Evolutionary conservation across 2,113 vertebrate species (phyloP).

Genomic region (Dasyprocta punctata): DNA sequence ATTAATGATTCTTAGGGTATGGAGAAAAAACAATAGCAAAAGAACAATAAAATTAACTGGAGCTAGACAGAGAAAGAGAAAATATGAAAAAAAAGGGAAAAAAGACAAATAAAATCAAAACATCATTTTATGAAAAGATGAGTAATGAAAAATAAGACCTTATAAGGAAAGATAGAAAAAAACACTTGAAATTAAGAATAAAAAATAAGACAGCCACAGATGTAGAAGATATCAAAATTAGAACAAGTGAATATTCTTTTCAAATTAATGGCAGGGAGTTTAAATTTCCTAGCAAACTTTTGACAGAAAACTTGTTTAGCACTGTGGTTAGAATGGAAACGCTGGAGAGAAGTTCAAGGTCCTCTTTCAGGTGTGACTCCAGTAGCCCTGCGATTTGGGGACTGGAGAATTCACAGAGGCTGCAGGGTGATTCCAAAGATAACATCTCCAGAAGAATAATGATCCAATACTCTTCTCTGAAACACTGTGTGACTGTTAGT

Average conservation of each 20-base stretch:
- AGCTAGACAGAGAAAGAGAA: not conserved
- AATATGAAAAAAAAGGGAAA: not conserved
- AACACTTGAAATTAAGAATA: not conserved
- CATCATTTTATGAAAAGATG: conserved; percentile 1
- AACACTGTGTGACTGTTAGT: not conserved
- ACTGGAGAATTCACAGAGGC: not conserved
- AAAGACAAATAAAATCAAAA: conserved; percentile 32
- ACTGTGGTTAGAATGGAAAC: not conserved
- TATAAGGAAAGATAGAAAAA: not conserved
- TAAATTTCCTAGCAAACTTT: conserved; percentile 27
- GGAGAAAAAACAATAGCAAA: conserved; percentile 7
- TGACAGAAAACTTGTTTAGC: not conserved
- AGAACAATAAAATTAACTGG: conserved; percentile 5
- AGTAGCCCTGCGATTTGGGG: not conserved
- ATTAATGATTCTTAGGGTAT: not conserved
- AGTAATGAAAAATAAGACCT: not conserved
- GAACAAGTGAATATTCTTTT: not conserved
- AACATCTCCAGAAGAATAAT: not conserved
- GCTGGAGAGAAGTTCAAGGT: not conserved
- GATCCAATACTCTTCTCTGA: not conserved
- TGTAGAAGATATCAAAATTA: not conserved
- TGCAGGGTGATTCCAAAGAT: not conserved
- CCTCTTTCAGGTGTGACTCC: not conserved
- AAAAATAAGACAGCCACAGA: not conserved
- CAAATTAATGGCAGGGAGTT: not conserved